Percentiles rank a stretch among this genome's conserved stretches.
These are phyloP conservation scores for Arctopsyche grandis DNA, from an alignment of 1,140 invertebrate genomes.

Conservation along the genomic window DNA sequence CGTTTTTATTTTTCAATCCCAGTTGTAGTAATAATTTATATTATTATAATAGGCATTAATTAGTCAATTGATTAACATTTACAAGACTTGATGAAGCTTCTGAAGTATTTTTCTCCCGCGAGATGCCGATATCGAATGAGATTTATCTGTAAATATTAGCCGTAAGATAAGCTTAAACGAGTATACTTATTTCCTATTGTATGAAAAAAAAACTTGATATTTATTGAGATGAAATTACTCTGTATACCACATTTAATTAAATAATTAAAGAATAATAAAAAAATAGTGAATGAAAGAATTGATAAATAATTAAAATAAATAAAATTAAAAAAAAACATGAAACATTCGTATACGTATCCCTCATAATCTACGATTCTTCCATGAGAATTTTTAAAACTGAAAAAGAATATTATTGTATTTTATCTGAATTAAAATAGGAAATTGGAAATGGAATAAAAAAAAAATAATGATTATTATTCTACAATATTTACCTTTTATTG, in stretches of 20 bases:
- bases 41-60: conserved; percentile 53
- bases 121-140: conserved; percentile 54
- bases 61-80: conserved; percentile 55
- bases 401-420: conserved; percentile 52
- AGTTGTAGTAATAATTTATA: conserved; percentile 27
- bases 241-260: conserved; percentile 48
- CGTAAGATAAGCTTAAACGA: conserved; percentile 51
- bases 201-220: conserved; percentile 51
- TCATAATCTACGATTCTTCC: conserved; percentile 54
- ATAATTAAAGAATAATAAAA: conserved; percentile 44
- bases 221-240: conserved; percentile 53
- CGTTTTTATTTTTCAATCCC: conserved; percentile 7
- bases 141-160: conserved; percentile 54
- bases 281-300: conserved; percentile 49
- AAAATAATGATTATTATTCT: conserved; percentile 54
- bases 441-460: conserved; percentile 7
- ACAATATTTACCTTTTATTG: conserved; percentile 55
- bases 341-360: conserved; percentile 55
- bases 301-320: conserved; percentile 15
- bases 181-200: conserved; percentile 54
- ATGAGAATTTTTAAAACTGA: conserved; percentile 54
- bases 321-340: conserved; percentile 40
- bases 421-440: conserved; percentile 49
- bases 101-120: conserved; percentile 54
- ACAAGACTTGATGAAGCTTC: conserved; percentile 53